Evolutionary conservation across 2,797 vertebrate species (phyloP).

Genomic region (Momotus momota): DNA sequence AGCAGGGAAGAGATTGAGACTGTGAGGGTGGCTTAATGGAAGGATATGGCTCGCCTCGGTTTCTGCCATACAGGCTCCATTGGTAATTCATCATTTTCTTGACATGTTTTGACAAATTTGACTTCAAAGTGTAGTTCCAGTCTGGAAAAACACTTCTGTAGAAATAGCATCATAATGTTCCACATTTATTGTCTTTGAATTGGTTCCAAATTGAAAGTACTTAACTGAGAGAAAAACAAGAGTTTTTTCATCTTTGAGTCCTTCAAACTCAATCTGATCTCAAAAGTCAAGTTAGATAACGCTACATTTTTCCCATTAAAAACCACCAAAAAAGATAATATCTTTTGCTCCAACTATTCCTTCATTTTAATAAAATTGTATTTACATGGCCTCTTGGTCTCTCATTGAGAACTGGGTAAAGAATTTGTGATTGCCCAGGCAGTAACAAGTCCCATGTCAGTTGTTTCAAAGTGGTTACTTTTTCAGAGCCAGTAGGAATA

Average conservation of each 20-base stretch:
- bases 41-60: neutral
- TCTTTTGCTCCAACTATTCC: neutral
- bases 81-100: conserved; percentile 9
- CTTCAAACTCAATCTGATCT: neutral
- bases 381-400: accelerated
- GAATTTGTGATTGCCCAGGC: neutral
- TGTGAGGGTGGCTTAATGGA: neutral
- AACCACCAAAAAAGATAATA: accelerated
- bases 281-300: neutral
- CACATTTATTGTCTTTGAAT: conserved; percentile 6
- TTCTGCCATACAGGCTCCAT: neutral
- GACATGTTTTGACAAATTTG: conserved; percentile 45
- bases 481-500: neutral
- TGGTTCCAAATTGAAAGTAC: neutral
- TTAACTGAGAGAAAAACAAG: neutral
- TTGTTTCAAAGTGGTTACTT: neutral
- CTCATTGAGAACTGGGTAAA: neutral
- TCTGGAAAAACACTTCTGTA: conserved; percentile 5
- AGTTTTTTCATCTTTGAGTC: neutral
- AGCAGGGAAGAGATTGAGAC: neutral
- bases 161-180: neutral
- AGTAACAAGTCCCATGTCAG: neutral
- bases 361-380: neutral
- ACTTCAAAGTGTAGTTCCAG: conserved; percentile 23
- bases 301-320: neutral